Evolutionary conservation across 2,888 invertebrate genomes (phyloP), one percentile per base, ranked within the genome.

Genomic region (Drosophila pseudotakahashii): DNA sequence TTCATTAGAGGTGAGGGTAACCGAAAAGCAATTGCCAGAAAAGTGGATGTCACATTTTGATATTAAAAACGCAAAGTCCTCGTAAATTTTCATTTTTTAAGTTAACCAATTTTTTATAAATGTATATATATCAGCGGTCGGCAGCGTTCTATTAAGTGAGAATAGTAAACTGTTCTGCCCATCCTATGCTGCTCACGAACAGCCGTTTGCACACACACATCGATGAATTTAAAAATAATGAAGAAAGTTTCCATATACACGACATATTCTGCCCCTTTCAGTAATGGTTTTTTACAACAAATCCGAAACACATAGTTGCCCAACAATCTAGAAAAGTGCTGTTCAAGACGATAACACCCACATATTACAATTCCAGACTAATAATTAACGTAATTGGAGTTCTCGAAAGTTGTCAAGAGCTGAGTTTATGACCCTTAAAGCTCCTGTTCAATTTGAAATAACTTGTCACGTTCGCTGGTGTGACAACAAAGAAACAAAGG

Each of bases 371-470:
- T 48, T 14, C 42, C 41, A 67, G 50, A 14, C 13, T 19, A 39
- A 58, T 68, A 71, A 68, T 71, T 66, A 66, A 47, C 69, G 23
- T 39, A 69, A 66, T 55, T 67, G 53, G 23, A 68, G 53, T 34
- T 52, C 30, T 69, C 16, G 26, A 45, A 53, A 53, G 45, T 66
- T 69, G 70, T 69, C 54, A 32, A 66, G 16, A 23, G 36, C 39
- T 7, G 14, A 39, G 55, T 53, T 69, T 53, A 68, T 69, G 44
- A n/a, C 54, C 69, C 69, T 66, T 37, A 44, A 37, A 66, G 42
- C 36, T 67, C 50, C 66, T 36, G 47, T 48, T 41, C 66, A 54
- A 39, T 67, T 41, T 16, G 32, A 23, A 44, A 48, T 39, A 51
- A 45, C 47, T 61, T 41, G 42, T 60, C 72, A 52, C 61, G 45